Evolutionary conservation across 2,113 vertebrate genomes (phyloP).

Genomic region (Ranitomeya variabilis): DNA sequence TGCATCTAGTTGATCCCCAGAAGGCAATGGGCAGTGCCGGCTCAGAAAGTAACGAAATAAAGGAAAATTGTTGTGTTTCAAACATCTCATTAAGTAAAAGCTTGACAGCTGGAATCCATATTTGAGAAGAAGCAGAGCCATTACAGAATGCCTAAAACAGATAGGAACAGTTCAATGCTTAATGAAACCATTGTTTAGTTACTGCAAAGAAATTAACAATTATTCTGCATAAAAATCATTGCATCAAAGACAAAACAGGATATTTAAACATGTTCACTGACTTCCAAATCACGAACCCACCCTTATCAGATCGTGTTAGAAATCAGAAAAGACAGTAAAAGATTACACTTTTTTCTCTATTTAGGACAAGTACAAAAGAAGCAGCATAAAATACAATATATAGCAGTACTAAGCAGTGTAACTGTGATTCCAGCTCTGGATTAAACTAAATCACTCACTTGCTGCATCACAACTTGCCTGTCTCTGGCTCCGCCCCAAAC

Average conservation of each 20-base stretch:
- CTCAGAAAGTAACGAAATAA: slow-evolving; percentile 74
- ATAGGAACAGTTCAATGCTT: not conserved
- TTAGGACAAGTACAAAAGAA: too few relatives aligned
- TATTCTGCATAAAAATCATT: not conserved
- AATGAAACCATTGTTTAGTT: not conserved
- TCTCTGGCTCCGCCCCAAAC: too few relatives aligned
- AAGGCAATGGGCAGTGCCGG: slow-evolving; percentile 65
- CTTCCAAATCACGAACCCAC: not conserved
- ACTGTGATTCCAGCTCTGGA: too few relatives aligned
- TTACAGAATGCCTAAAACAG: slow-evolving; percentile 64
- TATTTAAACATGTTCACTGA: not conserved
- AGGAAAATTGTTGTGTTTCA: slow-evolving; percentile 68
- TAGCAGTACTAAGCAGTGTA: too few relatives aligned
- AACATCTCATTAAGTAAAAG: slow-evolving; percentile 71
- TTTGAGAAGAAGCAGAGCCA: slow-evolving; percentile 71
- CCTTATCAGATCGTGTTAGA: not conserved
- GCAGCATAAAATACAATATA: too few relatives aligned
- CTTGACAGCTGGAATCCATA: slow-evolving; percentile 70
- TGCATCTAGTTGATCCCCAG: slow-evolving; percentile 61
- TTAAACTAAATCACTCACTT: too few relatives aligned
- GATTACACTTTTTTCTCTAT: too few relatives aligned
- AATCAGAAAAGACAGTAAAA: too few relatives aligned
- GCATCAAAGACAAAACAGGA: not conserved
- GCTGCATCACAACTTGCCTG: too few relatives aligned
- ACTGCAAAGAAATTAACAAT: not conserved